phyloP scores from a whole-genome alignment of 2,888 invertebrate genomes.

The Orchesellides sinensis region DNA sequence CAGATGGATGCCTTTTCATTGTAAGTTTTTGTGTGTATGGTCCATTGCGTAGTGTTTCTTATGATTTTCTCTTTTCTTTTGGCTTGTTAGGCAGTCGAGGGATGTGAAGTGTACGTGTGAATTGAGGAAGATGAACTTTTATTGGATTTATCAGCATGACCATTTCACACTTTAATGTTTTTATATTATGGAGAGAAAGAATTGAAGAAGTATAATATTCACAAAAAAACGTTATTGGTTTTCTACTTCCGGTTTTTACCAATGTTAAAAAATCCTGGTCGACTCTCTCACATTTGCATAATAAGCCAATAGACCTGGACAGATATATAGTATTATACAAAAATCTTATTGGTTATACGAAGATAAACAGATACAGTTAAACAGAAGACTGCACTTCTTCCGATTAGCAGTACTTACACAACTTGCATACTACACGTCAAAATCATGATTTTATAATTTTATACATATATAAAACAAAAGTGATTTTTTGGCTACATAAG shows the following conservation, averaged over 20 bases:
- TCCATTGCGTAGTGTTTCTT: slow-evolving; percentile 11
- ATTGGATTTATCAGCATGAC: slow-evolving; percentile 31
- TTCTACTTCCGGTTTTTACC: neutral
- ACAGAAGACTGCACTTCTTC: no score
- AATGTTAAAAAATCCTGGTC: no score
- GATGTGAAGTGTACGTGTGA: slow-evolving; percentile 8
- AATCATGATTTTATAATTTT: no score
- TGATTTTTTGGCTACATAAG: no score
- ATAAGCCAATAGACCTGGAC: no score
- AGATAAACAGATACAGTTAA: no score
- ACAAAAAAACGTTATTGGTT: neutral
- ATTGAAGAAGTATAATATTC: neutral
- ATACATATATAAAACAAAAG: no score
- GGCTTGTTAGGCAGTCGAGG: neutral
- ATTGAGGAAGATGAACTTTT: slow-evolving; percentile 37
- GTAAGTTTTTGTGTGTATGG: slow-evolving; percentile 23
- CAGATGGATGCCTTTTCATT: slow-evolving; percentile 15
- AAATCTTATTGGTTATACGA: no score
- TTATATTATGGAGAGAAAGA: neutral
- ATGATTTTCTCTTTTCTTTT: neutral
- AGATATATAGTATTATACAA: no score
- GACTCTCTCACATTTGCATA: no score
- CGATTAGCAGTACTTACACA: no score
- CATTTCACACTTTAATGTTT: neutral
- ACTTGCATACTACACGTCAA: no score